Conservation (phyloP, 2,888 invertebrate genomes). For the Drosophila rellima region DNA sequence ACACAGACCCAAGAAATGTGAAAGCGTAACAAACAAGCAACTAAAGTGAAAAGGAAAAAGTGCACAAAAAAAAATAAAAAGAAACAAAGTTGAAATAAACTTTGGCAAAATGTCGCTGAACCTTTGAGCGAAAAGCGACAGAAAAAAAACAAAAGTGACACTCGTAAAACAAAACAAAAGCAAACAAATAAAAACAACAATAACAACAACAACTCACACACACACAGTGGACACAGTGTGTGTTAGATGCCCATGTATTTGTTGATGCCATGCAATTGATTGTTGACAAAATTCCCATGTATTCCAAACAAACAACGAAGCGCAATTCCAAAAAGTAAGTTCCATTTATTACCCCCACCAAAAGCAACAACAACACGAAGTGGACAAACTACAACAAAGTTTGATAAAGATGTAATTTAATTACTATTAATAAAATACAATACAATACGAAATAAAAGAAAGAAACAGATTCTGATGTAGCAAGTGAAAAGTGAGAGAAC, state of each 20-base stretch:
- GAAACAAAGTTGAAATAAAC: constrained; percentile 46
- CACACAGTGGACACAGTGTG: constrained; percentile 56
- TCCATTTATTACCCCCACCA: constrained; percentile 18
- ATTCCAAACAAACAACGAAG: constrained; percentile 86
- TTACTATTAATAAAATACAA: constrained; percentile 11
- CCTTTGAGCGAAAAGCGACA: constrained; percentile 38
- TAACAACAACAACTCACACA: constrained; percentile 46
- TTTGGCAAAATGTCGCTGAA: constrained; percentile 66
- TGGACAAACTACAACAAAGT: constrained; percentile 16
- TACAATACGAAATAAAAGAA: not conserved
- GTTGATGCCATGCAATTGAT: constrained; percentile 85
- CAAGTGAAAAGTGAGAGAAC: constrained; percentile 45
- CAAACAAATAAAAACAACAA: constrained; percentile 40
- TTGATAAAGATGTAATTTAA: constrained; percentile 9
- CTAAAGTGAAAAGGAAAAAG: constrained; percentile 41
- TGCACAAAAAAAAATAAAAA: constrained; percentile 40
- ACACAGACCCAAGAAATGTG: constrained; percentile 60
- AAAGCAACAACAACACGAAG: constrained; percentile 24
- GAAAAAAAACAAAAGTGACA: constrained; percentile 26
- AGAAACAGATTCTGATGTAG: constrained; percentile 3
- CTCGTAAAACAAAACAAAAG: constrained; percentile 27
- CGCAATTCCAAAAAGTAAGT: constrained; percentile 86
- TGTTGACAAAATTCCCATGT: constrained; percentile 86
- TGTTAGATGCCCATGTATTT: constrained; percentile 68
- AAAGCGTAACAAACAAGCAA: constrained; percentile 64